Base-by-base conservation (phyloP, 1,140 invertebrate species). In the Apolygus lucorum region DNA sequence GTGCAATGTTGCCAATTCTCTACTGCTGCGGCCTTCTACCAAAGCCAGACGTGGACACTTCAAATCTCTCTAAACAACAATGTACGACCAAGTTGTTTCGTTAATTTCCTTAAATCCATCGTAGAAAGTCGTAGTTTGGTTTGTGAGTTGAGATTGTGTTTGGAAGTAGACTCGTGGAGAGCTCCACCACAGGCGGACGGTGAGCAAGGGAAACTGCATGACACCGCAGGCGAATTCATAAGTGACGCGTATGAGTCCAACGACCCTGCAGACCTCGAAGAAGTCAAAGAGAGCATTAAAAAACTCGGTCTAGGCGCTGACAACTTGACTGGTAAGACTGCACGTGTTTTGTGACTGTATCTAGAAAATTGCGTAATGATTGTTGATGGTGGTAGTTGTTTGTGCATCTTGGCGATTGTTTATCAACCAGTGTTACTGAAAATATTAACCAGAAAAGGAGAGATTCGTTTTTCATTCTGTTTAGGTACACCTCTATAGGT, bases 281-380 rank as follows among this genome's bases (percentile, higher is more conserved):
- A 88, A 77, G 86, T 88, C 42, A 81, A 84, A 74, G 85, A 87
- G 74, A 85, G 84, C 72, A 86, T 88, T 82, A 86, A 84, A 78
- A 87, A 85, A 76, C 79, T 88, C 64, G 83, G 82, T 70, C 80
- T 85, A 34, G 54, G n/a, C 64, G 26, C 27, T 22, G 22, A n/a
- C 1, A 66, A 66, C 24, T 14, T 66, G 8, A 66, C 64, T 21
- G 64, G 64, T 66, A 66, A 2, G 29, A 42, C 4, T n/a, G n/a
- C n/a, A n/a, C n/a, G n/a, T n/a, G n/a, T n/a, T n/a, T n/a, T n/a
- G n/a, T n/a, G n/a, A n/a, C n/a, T n/a, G n/a, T n/a, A n/a, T n/a
- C n/a, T n/a, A n/a, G n/a, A n/a, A n/a, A n/a, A n/a, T 67, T n/a
- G n/a, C 70, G 54, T 27, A 26, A 17, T 27, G 62, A 26, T 25